Evolutionary conservation across 2,888 invertebrate species (phyloP).

Genomic region (Aleiodes testaceus): DNA sequence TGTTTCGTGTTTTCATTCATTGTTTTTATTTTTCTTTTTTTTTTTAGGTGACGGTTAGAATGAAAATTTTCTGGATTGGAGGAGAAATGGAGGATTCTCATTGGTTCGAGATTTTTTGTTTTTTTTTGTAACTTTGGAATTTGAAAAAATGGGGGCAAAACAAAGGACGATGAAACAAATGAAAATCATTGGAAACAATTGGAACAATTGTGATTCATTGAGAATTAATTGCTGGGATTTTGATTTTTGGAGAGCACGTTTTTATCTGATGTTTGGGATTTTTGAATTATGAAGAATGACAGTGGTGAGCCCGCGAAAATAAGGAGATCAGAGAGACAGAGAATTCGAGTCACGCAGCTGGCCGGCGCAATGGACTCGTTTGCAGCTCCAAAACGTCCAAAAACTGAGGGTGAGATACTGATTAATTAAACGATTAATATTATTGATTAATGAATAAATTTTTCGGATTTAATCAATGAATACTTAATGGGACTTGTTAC

Average conservation of each 20-base stretch:
- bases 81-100: too few relatives aligned
- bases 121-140: background rate
- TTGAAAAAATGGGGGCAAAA: background rate
- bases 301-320: slow-evolving; percentile 66
- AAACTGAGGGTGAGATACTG: slow-evolving; percentile 68
- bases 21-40: background rate
- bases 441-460: too few relatives aligned
- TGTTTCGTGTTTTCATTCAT: background rate
- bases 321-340: slow-evolving; percentile 62
- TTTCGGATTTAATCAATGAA: too few relatives aligned
- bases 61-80: too few relatives aligned
- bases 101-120: too few relatives aligned
- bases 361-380: slow-evolving; percentile 69
- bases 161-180: background rate
- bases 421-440: too few relatives aligned
- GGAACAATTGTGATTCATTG: too few relatives aligned
- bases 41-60: too few relatives aligned
- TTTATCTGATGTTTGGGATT: background rate
- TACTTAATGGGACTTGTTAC: too few relatives aligned
- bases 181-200: background rate
- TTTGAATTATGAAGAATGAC: slow-evolving; percentile 54
- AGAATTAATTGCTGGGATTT: too few relatives aligned
- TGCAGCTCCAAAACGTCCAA: slow-evolving; percentile 69
- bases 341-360: slow-evolving; percentile 54
- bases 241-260: too few relatives aligned